Conservation (phyloP, 2,888 invertebrate species). For the Platypus cylindrus region DNA sequence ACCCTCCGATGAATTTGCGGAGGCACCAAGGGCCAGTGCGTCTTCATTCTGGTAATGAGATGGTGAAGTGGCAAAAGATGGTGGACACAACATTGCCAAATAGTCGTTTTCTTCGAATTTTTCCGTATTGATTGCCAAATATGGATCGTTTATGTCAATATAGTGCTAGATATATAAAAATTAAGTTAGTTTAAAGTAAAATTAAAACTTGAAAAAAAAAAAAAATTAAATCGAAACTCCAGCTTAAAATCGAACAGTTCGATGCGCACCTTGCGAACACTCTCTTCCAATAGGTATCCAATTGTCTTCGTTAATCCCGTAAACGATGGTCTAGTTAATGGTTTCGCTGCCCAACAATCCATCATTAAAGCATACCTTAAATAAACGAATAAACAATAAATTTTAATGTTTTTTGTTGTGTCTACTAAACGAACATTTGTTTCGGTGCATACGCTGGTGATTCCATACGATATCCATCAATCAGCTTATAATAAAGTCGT, state of each 20-base stretch:
- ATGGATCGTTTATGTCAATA: constrained; percentile 71
- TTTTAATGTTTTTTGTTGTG: no score
- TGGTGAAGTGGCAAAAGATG: constrained; percentile 52
- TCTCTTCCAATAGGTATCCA: constrained; percentile 68
- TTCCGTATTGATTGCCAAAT: constrained; percentile 56
- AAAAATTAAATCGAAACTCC: not conserved
- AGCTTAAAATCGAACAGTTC: no score
- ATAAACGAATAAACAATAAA: no score
- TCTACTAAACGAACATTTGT: constrained; percentile 44
- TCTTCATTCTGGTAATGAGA: constrained; percentile 37
- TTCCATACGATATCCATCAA: constrained; percentile 79
- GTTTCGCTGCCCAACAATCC: constrained; percentile 75
- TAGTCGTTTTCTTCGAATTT: constrained; percentile 52
- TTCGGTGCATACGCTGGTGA: constrained; percentile 74
- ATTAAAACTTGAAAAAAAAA: not conserved
- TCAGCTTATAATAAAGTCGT: constrained; percentile 56
- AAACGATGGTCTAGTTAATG: constrained; percentile 68
- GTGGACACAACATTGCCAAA: constrained; percentile 64
- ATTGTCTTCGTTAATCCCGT: constrained; percentile 59
- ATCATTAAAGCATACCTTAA: constrained; percentile 64
- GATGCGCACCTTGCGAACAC: constrained; percentile 54
- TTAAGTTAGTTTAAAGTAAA: not conserved
- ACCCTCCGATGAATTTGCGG: constrained; percentile 29
- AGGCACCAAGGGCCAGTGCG: constrained; percentile 36
- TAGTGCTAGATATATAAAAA: constrained; percentile 52